Base-by-base conservation (phyloP, 2,113 vertebrate genomes). In the Cebidichthys violaceus region DNA sequence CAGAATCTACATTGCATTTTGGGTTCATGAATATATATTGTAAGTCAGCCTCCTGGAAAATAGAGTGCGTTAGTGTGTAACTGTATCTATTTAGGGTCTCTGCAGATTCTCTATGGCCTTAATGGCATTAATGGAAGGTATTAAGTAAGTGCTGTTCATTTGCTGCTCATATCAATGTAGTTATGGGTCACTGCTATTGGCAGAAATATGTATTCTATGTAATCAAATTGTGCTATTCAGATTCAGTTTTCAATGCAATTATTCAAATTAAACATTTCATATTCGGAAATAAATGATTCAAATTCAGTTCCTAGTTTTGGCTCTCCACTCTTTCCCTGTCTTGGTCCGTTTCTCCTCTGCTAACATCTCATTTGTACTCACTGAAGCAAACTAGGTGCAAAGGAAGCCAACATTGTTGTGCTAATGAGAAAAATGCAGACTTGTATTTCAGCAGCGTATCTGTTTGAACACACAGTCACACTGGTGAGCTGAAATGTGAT, bases 21-120 rank as follows among this genome's bases (percentile, higher is more conserved):
- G 50, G 82, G 31, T 87, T 91, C 88, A 90, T 92, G 86, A 91
- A 90, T 88, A 89, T 86, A 94, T 89, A 90, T 81, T 90, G 75
- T 61, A 66, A 87, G 84, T 86, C 81, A 79, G 83, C 68, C 76
- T 88, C 5, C 78, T 79, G 84, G 86, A 90, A 93, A 90, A 88
- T 85, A 54, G 64, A 87, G 76, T 77, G 85, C 82, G 87, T 67
- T 84, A 83, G 74, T 79, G 74, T 86, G 69, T 79, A 83, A 85
- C 65, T 75, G 65, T 85, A 70, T 88, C 68, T 90, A 76, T 77
- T 82, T 72, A 78, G 65, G 31, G 83, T 78, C 77, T 80, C 54
- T 70, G 35, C 71, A 70, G 82, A 92, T 67, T 59, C 68, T 75
- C 72, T 37, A 60, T 35, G 77, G 76, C 41, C 54, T 80, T 86